Evolutionary conservation across 2,888 invertebrate species (phyloP), one percentile per base, ranked within the genome.

Genomic region (Lasioglossum malachurum): DNA sequence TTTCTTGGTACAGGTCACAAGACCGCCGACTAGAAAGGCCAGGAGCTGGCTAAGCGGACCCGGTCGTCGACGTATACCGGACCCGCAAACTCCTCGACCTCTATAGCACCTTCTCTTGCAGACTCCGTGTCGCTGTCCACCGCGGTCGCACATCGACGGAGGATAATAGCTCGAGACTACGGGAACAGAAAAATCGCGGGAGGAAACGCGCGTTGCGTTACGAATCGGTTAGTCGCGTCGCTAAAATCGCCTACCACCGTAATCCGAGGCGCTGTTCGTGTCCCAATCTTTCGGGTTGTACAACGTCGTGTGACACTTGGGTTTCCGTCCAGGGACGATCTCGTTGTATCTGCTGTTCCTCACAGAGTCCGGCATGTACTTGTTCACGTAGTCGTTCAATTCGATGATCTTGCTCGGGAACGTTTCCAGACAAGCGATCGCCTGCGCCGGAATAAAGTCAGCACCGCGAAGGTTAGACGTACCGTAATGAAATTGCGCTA

Each of bases 341-440:
- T 86, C 76, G n/a, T 78, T 72, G 71, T 84, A 88, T 35, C 83
- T 87, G 71, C 81, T 80, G 71, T 87, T 87, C 75, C 88, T 92
- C 12, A 91, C 87, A 14, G 90, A 89, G 41, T 90, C 82, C 1
- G 94, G 94, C 84, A 89, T 92, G 80, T 92, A 91, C 60, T 86
- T 90, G 80, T 93, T 91, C 72, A 94, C 92, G 71, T 93, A 85
- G 44, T 81, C 89, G 76, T 94, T 94, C 67, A 94, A 87, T 64
- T 94, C 90, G 44, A 90, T 85, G 79, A 94, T 92, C 92, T 93
- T 94, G 74, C 53, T 88, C 38, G 94, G 94, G 80, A 94, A 93
- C 31, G 91, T 88, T 60, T 93, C 91, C 49, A 94, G 89, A 87
- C 93, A 93, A 23, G 80, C 80, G 14, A 92, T 75, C 2, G 94